Percentiles rank a stretch among this genome's conserved stretches.
Conservation (phyloP, 2,113 vertebrate species). For the Antigone vipio region DNA sequence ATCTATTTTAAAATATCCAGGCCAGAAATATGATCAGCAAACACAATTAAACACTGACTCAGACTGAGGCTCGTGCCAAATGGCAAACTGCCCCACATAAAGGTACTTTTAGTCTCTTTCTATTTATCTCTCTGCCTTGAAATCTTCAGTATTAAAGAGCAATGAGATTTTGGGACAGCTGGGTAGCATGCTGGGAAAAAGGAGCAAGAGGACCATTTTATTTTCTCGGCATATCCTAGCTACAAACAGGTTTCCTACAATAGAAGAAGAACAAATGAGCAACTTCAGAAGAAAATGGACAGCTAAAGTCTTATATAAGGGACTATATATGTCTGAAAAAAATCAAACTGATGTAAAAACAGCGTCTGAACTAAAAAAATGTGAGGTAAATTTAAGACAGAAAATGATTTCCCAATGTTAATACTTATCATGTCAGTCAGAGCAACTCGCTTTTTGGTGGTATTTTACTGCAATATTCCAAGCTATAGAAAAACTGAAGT, state of each 20-base stretch:
- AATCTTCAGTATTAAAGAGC: background rate
- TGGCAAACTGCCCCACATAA: background rate
- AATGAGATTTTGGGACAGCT: conserved; percentile 13
- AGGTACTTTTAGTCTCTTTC: background rate
- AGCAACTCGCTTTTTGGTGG: background rate
- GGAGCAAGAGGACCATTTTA: conserved; percentile 3
- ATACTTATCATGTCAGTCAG: background rate
- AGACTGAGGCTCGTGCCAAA: background rate
- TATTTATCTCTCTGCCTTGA: conserved; percentile 35
- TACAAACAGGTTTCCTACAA: conserved; percentile 21
- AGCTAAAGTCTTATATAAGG: conserved; percentile 1
- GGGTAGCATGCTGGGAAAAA: conserved; percentile 7
- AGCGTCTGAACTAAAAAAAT: background rate
- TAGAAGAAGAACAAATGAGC: background rate
- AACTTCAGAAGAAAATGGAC: background rate
- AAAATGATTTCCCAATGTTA: background rate
- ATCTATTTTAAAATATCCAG: background rate
- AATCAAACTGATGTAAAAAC: background rate
- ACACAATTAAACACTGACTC: conserved; percentile 15
- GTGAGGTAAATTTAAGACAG: background rate
- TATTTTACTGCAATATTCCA: conserved; percentile 16
- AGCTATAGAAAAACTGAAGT: background rate
- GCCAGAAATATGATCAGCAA: background rate
- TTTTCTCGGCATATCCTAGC: conserved; percentile 19
- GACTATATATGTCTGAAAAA: background rate